Conservation (phyloP, 2,113 vertebrate genomes). For the Platichthys flesus region DNA sequence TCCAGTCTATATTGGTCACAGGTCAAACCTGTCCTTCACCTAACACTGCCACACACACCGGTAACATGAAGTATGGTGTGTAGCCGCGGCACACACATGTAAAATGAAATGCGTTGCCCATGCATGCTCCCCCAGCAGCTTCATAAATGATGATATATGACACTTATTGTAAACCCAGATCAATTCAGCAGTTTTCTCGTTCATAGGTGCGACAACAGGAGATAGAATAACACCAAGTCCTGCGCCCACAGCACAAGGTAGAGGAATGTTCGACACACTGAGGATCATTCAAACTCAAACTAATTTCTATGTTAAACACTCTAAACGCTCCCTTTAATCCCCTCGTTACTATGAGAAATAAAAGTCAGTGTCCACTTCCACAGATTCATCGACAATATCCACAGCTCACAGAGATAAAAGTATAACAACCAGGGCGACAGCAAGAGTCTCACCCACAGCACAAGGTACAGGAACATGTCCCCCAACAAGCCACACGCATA, state of each 20-base stretch:
- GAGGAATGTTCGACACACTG: neutral
- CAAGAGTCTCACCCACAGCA: constrained; percentile 4
- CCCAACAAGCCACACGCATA: too few relatives aligned
- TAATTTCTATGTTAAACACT: neutral
- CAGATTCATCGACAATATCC: neutral
- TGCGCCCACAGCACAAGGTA: constrained; percentile 44
- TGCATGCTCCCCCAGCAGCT: neutral
- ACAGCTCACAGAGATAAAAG: constrained; percentile 19
- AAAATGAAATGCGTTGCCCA: neutral
- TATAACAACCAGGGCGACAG: constrained; percentile 7
- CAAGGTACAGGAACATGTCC: constrained; percentile 36
- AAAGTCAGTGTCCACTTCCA: constrained; percentile 1
- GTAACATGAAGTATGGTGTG: too few relatives aligned
- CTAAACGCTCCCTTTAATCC: neutral
- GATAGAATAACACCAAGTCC: constrained; percentile 5
- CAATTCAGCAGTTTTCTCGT: constrained; percentile 22
- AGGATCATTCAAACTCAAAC: neutral
- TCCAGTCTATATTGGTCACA: too few relatives aligned
- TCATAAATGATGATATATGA: neutral
- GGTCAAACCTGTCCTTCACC: too few relatives aligned
- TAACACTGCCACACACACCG: too few relatives aligned
- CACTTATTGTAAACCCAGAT: neutral
- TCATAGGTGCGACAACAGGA: constrained; percentile 26
- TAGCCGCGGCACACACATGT: constrained; percentile 12
- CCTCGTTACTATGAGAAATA: neutral